Base-by-base conservation (phyloP, 2,797 vertebrate species). In the Enteromius treurensis region DNA sequence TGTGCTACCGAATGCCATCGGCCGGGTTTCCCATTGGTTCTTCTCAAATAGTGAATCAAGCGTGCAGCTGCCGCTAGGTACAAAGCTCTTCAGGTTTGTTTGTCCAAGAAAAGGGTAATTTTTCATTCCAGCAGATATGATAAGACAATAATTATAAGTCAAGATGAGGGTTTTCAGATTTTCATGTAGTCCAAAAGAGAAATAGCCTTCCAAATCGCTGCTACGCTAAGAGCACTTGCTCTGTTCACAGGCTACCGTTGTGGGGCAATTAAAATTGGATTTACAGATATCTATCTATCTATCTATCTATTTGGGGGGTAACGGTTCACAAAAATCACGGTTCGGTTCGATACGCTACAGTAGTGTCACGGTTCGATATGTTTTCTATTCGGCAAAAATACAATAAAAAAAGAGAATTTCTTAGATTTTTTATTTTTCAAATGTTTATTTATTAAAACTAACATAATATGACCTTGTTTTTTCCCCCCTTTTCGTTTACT, bases 161-260 rank as follows among this genome's bases (percentile, higher is more conserved):
- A 85, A 84, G 78, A 85, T 77, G 75, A 76, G 77, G 74, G 53
- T 32, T 71, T 62, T 81, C 83, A 80, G 69, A 83, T 83, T 77
- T 45, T 32, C 15, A 4, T 23, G 14, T 45, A 5, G 23, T 78
- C 60, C 70, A 49, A 86, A 58, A 79, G 81, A 85, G 64, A 47
- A 58, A 86, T 81, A 60, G 42, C 14, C 15, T 15, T 65, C 58
- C 76, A 65, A 60, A 49, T 65, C 9, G 42, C 29, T 1, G 7
- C 51, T 71, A 55, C 13, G n/a, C 60, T 65, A 65, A 75, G 21
- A 84, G 62, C 5, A 32, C 19, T n/a, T 7, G 11, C 34, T 70
- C 55, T 21, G 26, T 37, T 62, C 47, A 55, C 23, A 42, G 68
- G 23, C 26, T 55, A 84, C 68, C 3, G 0, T 40, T 40, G 70